Evolutionary conservation across 2,113 vertebrate genomes (phyloP), one percentile per base, ranked within the genome.

Genomic region (Opisthocomus hoazin): DNA sequence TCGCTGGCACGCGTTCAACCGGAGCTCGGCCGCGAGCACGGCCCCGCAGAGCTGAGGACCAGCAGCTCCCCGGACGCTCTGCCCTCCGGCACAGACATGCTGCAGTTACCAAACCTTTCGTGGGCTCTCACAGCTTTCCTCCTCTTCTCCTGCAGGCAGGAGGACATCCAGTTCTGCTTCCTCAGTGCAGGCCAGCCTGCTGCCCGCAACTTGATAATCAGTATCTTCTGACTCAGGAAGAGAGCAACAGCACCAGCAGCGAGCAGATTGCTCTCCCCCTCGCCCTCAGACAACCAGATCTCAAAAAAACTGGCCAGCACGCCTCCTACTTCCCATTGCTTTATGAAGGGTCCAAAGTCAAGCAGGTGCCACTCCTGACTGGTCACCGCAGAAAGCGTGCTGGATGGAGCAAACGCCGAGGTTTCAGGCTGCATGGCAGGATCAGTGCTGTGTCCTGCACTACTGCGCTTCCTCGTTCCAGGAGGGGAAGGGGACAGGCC

Each of bases 51-150:
- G 32, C 45, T 0, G 1, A 69, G 78, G 77, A 85, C 78, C 90
- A 43, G 88, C 83, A 75, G 94, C 92, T 87, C 94, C 84, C 84
- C 3, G 41, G 90, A 85, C 41, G 58, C 81, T 87, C 51, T 65
- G 89, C 61, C 89, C 89, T 57, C 63, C 10, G 1, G 78, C 70
- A 76, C 43, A 41, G 24, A 68, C 41, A 41, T 0, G 1, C n/a
- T 37, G 75, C 66, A 30, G 41, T 36, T 69, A 53, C 56, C 30
- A 4, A 92, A 86, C 37, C 7, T 70, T 76, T 43, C 1, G 0
- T 0, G 27, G 79, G 63, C 43, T 90, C 90, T 63, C 15, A 8
- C 7, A 53, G 57, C 8, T 87, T 51, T 54, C 39, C 71, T 90
- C 57, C 64, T 66, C 37, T 84, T 83, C 78, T 39, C 51, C 78